Evolutionary conservation across 2,113 vertebrate species (phyloP).

Genomic region (Centrocercus urophasianus): DNA sequence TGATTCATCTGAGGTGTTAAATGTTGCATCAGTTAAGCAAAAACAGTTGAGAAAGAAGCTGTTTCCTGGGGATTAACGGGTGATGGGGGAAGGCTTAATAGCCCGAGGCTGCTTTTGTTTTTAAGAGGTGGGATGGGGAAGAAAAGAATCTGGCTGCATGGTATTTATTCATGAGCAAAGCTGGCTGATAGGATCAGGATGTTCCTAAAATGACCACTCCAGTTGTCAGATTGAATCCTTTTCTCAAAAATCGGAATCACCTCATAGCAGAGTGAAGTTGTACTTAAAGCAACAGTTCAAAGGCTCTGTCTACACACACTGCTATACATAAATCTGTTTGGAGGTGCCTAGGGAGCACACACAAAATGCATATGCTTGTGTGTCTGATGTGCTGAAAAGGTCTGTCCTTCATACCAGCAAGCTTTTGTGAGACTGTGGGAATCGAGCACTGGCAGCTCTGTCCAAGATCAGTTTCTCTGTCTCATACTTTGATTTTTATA

Average conservation of each 20-base stretch:
- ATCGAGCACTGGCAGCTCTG: neutral
- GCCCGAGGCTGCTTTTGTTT: constrained; percentile 48
- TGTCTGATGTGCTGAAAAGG: neutral
- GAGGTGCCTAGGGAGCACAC: neutral
- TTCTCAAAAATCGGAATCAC: neutral
- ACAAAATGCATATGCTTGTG: neutral
- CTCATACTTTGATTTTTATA: neutral
- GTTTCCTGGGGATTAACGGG: constrained; percentile 41
- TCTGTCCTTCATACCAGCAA: neutral
- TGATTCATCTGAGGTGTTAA: constrained; percentile 28
- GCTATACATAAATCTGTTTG: neutral
- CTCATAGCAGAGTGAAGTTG: neutral
- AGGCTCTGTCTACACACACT: neutral
- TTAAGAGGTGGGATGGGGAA: constrained; percentile 4
- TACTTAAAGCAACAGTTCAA: neutral
- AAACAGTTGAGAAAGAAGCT: constrained; percentile 30
- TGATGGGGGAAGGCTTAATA: neutral
- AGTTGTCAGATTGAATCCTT: neutral
- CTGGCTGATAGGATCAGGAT: neutral
- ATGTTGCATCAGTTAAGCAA: constrained; percentile 29
- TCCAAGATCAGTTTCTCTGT: neutral
- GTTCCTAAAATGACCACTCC: neutral
- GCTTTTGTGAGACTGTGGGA: neutral
- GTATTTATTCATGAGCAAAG: constrained; percentile 8
- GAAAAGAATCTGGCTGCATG: neutral